Base-by-base conservation (phyloP, 2,113 vertebrate genomes). In the Burhinus oedicnemus region DNA sequence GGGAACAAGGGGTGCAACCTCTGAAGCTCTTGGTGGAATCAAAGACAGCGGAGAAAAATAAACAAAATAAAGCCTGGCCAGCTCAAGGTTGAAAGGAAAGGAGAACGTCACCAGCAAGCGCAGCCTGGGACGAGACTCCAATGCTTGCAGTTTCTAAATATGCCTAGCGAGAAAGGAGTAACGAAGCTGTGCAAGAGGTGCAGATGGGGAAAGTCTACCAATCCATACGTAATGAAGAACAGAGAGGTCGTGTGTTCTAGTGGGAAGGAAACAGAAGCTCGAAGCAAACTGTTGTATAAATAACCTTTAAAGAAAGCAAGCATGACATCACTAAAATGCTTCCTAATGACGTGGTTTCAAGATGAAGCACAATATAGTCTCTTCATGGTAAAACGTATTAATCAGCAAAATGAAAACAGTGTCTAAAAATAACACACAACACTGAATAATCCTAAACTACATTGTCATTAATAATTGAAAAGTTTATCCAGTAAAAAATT, bases 271-370 rank as follows among this genome's bases (percentile, higher is more conserved):
- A 52, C 16, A 89, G 42, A 68, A 82, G 15, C 8, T 82, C 34
- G 17, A 71, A 68, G 66, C 34, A 52, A 93, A 62, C 20, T 55
- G 21, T 30, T 82, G 25, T 38, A 38, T 75, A 80, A 95, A 96
- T 32, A 93, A 79, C 92, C 54, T 95, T 92, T 83, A 61, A 89
- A 94, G 80, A 95, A 87, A 86, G 58, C 52, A 91, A 89, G 40
- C 68, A 75, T 68, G 54, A 94, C 70, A 77, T 91, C 86, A 76
- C 38, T 51, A 52, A 94, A 97, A 97, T 32, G 8, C 49, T 86
- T 93, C 66, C 58, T 47, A 86, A 78, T 58, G 38, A 93, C 2
- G 2, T 52, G 30, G 68, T 83, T 96, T 78, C 62, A 85, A 97
- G 89, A 65, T 38, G 76, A 87, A 96, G 64, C 47, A 60, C 51